Evolutionary conservation across 2,888 invertebrate genomes (phyloP).

Genomic region (Ecliptopera silaceata): DNA sequence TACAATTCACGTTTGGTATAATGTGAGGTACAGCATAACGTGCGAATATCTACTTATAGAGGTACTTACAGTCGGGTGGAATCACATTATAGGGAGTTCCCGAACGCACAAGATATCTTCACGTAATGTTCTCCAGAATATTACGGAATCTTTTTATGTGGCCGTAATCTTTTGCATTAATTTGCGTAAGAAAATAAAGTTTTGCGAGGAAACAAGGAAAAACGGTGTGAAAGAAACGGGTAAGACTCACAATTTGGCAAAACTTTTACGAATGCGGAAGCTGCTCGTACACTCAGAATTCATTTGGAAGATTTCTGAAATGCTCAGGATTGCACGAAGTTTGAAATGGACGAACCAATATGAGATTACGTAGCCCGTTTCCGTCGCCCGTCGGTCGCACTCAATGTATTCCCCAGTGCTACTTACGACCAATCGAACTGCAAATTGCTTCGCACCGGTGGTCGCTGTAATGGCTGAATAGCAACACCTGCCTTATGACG

Average conservation of each 20-base stretch:
- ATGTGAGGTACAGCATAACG: constrained; percentile 26
- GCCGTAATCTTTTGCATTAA: constrained; percentile 36
- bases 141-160: constrained; percentile 34
- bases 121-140: constrained; percentile 28
- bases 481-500: not conserved
- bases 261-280: not conserved
- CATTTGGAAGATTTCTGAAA: not conserved
- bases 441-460: constrained; percentile 16
- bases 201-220: constrained; percentile 4
- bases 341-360: constrained; percentile 19
- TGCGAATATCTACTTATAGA: constrained; percentile 12
- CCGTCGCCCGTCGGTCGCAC: constrained; percentile 10
- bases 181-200: constrained; percentile 30
- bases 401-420: constrained; percentile 20
- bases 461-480: constrained; percentile 1
- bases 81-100: constrained; percentile 30
- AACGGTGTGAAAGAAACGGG: not conserved
- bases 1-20: constrained; percentile 28
- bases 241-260: not conserved
- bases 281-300: not conserved
- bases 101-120: constrained; percentile 33
- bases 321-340: constrained; percentile 11
- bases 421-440: constrained; percentile 23
- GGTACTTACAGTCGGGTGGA: constrained; percentile 24
- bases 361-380: constrained; percentile 13